Evolutionary conservation across 92 coral and sea anemone species (phyloP).

Genomic region (Porites cylindrica): DNA sequence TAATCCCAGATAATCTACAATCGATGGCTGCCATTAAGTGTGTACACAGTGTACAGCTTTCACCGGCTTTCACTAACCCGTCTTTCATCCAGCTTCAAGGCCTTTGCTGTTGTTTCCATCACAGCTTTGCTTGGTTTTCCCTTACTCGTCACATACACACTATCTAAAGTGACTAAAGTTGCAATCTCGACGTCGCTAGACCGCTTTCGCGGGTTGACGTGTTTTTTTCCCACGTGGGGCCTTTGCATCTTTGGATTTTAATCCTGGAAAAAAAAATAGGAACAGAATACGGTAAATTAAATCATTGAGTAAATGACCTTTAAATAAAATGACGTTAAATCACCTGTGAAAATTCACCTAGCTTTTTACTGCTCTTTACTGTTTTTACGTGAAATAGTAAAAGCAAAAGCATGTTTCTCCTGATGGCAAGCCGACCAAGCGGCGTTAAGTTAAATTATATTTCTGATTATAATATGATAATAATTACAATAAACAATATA

Average conservation of each 20-base stretch:
- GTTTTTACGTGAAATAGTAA: conserved; percentile 9
- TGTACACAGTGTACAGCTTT: conserved; percentile 33
- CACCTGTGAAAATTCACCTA: conserved; percentile 11
- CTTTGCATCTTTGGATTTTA: not conserved
- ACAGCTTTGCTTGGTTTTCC: conserved; percentile 25
- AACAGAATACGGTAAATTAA: conserved; percentile 14
- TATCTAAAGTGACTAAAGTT: conserved; percentile 9
- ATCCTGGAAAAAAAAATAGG: conserved; percentile 2
- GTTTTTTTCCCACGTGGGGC: conserved; percentile 3
- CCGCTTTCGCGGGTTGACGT: conserved; percentile 21
- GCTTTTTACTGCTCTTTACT: conserved; percentile 12
- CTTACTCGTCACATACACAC: not conserved
- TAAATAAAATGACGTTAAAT: conserved; percentile 3
- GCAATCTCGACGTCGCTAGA: conserved; percentile 2
- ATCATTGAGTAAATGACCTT: conserved; percentile 26
- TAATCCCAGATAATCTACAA: conserved; percentile 13
- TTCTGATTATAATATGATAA: conserved; percentile 27
- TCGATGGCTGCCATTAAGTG: conserved; percentile 6
- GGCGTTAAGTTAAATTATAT: conserved; percentile 16
- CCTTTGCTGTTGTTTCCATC: not conserved
- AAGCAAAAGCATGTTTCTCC: conserved; percentile 15
- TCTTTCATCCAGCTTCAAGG: not conserved
- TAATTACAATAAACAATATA: conserved; percentile 1
- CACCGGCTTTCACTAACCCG: conserved; percentile 15
- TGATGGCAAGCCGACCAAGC: conserved; percentile 21